These are phyloP conservation scores for Hippocampus abdominalis DNA, from an alignment of 2,113 vertebrate species.

Conservation along the genomic window DNA sequence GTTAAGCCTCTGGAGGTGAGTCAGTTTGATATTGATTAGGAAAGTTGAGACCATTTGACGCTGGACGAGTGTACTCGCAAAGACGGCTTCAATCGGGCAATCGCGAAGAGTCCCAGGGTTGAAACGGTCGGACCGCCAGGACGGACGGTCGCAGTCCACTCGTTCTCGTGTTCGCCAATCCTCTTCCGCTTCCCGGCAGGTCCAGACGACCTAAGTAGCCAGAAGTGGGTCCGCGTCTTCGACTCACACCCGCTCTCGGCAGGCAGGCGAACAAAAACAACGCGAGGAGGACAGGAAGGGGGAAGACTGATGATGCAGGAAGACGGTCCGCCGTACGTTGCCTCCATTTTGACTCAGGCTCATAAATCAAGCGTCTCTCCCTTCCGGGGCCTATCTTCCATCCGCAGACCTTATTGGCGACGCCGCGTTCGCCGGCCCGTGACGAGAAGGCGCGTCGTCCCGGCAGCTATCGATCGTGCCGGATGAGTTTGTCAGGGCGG, in stretches of 20 bases:
- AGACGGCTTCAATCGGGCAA: background rate
- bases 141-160: background rate
- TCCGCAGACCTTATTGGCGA: conserved; percentile 61
- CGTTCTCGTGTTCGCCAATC: background rate
- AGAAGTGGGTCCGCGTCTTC: background rate
- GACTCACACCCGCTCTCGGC: too few species aligned
- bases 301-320: conserved; percentile 54
- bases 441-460: conserved; percentile 63
- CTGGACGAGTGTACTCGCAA: background rate
- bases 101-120: background rate
- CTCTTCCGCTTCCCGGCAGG: background rate
- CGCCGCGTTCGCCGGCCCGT: conserved; percentile 64
- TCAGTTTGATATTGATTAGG: background rate
- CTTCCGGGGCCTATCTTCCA: conserved; percentile 58
- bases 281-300: too few species aligned
- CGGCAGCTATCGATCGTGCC: conserved; percentile 63
- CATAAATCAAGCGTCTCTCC: conserved; percentile 61
- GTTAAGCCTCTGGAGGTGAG: background rate
- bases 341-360: conserved; percentile 58
- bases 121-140: background rate
- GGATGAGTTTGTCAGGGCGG: conserved; percentile 60
- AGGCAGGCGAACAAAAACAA: too few species aligned
- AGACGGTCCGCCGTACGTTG: conserved; percentile 48
- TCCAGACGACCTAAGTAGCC: background rate
- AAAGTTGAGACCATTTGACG: background rate